Evolutionary conservation across 2,888 invertebrate genomes (phyloP).

Genomic region (Platycnemis pennipes): DNA sequence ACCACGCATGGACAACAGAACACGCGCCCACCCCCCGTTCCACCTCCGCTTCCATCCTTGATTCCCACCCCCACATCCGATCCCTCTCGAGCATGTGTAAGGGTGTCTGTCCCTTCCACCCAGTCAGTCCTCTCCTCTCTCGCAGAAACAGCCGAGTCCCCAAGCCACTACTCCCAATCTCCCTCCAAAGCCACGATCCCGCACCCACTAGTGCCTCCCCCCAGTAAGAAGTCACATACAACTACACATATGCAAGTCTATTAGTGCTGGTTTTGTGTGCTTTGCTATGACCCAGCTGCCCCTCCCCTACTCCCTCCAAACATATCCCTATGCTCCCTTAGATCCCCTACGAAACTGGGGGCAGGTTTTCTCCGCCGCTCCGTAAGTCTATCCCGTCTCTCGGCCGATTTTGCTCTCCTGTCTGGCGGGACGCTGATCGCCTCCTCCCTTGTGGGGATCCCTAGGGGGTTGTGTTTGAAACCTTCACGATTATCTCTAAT

Average conservation of each 20-base stretch:
- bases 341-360: neutral
- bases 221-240: neutral
- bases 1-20: slow-evolving; percentile 62
- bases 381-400: neutral
- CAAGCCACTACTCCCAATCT: slow-evolving; percentile 38
- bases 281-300: slow-evolving; percentile 2
- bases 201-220: neutral
- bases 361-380: neutral
- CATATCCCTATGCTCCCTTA: neutral
- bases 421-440: neutral
- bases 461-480: no score
- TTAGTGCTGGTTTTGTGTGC: neutral
- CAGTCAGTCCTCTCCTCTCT: slow-evolving; percentile 15
- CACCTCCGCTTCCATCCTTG: neutral
- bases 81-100: slow-evolving; percentile 50
- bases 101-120: slow-evolving; percentile 57
- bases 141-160: neutral
- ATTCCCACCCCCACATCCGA: slow-evolving; percentile 41
- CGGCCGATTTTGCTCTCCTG: neutral
- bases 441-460: neutral
- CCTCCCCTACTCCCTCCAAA: neutral
- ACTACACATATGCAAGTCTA: neutral
- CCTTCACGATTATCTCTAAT: no score
- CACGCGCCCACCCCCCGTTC: neutral
- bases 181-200: neutral